Evolutionary conservation across 64 coral and sea anemone genomes (phyloP).

Genomic region (Trachythela sp.): DNA sequence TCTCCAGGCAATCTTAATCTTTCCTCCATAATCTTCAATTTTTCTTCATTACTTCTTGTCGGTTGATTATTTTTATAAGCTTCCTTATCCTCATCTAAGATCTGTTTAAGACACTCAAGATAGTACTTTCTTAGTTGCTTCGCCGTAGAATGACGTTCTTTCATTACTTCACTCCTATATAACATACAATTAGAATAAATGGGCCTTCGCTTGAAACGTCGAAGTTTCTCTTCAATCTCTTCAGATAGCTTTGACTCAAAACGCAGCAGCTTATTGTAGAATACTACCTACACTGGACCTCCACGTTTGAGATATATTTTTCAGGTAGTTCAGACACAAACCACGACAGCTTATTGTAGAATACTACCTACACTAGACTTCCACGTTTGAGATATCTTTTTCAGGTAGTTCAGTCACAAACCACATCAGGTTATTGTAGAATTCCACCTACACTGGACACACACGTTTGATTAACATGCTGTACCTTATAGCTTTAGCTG

Average conservation of each 20-base stretch:
- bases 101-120: constrained; percentile 84
- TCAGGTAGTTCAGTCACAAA: too few species aligned
- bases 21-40: constrained; percentile 68
- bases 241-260: not conserved
- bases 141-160: constrained; percentile 82
- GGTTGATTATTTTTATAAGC: constrained; percentile 39
- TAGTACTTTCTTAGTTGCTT: constrained; percentile 95
- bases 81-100: constrained; percentile 75
- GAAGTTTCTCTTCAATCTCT: too few species aligned
- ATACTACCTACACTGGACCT: too few species aligned
- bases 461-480: not conserved
- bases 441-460: too few species aligned
- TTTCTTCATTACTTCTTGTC: constrained; percentile 43
- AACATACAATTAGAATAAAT: not conserved
- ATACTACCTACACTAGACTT: too few species aligned
- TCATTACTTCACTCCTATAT: constrained; percentile 67
- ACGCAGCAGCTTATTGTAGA: too few species aligned
- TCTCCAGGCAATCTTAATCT: not conserved
- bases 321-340: too few species aligned
- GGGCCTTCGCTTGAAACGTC: too few species aligned
- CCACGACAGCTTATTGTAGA: too few species aligned
- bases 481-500: constrained; percentile 93
- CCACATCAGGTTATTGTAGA: too few species aligned
- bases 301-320: not conserved
- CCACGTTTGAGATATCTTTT: too few species aligned